Evolutionary conservation across 2,888 invertebrate species (phyloP).

Genomic region (Melanostoma mellinum): DNA sequence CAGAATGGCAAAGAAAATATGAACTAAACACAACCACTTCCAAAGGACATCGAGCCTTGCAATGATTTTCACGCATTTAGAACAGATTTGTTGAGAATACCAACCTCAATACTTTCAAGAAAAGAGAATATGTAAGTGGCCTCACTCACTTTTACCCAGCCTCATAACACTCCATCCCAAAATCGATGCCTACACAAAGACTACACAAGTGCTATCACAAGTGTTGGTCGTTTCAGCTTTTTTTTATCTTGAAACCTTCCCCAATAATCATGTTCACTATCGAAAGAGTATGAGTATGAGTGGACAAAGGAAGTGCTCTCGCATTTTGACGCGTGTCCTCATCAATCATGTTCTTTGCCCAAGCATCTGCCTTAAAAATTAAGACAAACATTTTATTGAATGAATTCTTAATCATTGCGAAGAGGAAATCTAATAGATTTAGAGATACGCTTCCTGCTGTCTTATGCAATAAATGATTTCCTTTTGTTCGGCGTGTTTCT

Average conservation of each 20-base stretch:
- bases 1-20: too few species aligned
- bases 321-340: not conserved
- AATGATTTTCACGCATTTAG: too few species aligned
- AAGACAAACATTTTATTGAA: not conserved
- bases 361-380: conserved; percentile 19
- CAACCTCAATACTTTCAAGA: too few species aligned
- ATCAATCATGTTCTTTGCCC: not conserved
- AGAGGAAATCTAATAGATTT: conserved; percentile 22
- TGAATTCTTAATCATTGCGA: conserved; percentile 17
- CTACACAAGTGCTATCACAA: too few species aligned
- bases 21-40: too few species aligned
- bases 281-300: not conserved
- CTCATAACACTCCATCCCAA: too few species aligned
- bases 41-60: too few species aligned
- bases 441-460: not conserved
- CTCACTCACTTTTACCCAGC: too few species aligned
- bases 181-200: too few species aligned
- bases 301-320: not conserved
- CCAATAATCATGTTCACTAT: not conserved
- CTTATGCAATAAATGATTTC: not conserved
- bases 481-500: not conserved
- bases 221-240: too few species aligned
- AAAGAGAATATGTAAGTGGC: too few species aligned
- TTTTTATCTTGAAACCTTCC: not conserved
- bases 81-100: too few species aligned